These are phyloP conservation scores for Drosophila mettleri DNA, from an alignment of 2,888 invertebrate species.

Conservation along the genomic window DNA sequence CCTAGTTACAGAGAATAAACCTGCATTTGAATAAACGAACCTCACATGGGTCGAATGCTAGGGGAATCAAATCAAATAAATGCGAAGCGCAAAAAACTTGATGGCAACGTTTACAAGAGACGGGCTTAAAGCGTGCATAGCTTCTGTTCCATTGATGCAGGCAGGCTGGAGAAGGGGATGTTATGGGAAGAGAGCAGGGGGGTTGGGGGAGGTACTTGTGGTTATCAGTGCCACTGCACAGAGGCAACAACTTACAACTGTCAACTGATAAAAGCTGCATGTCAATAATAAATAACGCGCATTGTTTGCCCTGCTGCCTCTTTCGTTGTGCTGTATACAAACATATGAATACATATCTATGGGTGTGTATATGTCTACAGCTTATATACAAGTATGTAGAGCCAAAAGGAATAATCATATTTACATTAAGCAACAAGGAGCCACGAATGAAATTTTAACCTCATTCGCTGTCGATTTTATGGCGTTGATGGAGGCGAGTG, in stretches of 20 bases:
- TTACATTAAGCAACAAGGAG: slow-evolving; percentile 61
- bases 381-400: slow-evolving; percentile 25
- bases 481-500: slow-evolving; percentile 37
- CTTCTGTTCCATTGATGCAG: slow-evolving; percentile 26
- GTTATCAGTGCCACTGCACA: slow-evolving; percentile 63
- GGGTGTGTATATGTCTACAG: background rate
- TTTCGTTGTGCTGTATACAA: slow-evolving; percentile 22
- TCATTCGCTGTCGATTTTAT: slow-evolving; percentile 48
- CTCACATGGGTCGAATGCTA: slow-evolving; percentile 57
- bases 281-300: slow-evolving; percentile 76
- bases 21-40: slow-evolving; percentile 65
- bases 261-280: slow-evolving; percentile 67
- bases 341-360: slow-evolving; percentile 14
- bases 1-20: slow-evolving; percentile 32
- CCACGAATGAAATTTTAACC: slow-evolving; percentile 53
- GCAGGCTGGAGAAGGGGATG: background rate
- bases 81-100: slow-evolving; percentile 23
- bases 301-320: slow-evolving; percentile 60
- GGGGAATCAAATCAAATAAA: slow-evolving; percentile 56
- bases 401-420: slow-evolving; percentile 68
- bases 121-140: slow-evolving; percentile 52
- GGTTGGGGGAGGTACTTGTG: slow-evolving; percentile 35
- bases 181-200: background rate
- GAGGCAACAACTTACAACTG: slow-evolving; percentile 58
- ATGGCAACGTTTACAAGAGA: slow-evolving; percentile 42